A percentile compares a stretch with the other conserved stretches of the same genome.
Conservation (phyloP, 2,888 invertebrate species). For the Incurvaria masculella region DNA sequence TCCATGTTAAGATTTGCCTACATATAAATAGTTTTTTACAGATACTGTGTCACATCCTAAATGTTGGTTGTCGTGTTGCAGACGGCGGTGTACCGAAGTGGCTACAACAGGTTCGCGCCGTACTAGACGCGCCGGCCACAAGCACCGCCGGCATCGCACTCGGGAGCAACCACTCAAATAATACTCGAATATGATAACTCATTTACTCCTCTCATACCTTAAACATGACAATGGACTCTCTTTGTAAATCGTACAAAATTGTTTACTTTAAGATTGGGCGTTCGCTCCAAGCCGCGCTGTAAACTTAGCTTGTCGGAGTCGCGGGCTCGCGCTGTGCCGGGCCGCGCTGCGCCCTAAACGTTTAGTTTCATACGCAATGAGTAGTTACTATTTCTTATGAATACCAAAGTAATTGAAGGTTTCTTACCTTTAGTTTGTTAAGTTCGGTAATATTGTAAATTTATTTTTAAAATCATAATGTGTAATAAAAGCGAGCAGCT, state of each 20-base stretch:
- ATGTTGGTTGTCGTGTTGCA: slow-evolving; percentile 46
- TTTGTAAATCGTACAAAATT: slow-evolving; percentile 51
- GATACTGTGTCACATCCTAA: too few relatives aligned
- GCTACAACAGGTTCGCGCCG: slow-evolving; percentile 93
- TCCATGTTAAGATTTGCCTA: too few relatives aligned
- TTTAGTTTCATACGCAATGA: not conserved
- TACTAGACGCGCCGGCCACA: slow-evolving; percentile 63
- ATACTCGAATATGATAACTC: slow-evolving; percentile 47
- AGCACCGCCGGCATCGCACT: slow-evolving; percentile 30
- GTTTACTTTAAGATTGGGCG: slow-evolving; percentile 43
- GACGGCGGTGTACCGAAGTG: slow-evolving; percentile 92
- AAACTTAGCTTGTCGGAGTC: slow-evolving; percentile 28
- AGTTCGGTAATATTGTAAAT: slow-evolving; percentile 39
- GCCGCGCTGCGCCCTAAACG: not conserved
- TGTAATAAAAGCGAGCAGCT: slow-evolving; percentile 55
- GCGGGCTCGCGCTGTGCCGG: not conserved
- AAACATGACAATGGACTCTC: slow-evolving; percentile 57
- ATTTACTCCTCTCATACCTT: slow-evolving; percentile 14
- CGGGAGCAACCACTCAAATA: slow-evolving; percentile 22
- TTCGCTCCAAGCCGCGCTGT: slow-evolving; percentile 48
- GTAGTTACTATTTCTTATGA: slow-evolving; percentile 21
- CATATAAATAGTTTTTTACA: too few relatives aligned
- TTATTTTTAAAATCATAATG: slow-evolving; percentile 39
- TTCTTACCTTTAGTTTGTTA: slow-evolving; percentile 38
- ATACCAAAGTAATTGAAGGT: slow-evolving; percentile 54